Conservation (phyloP, 1,140 invertebrate species). For the Penaeus chinensis region DNA sequence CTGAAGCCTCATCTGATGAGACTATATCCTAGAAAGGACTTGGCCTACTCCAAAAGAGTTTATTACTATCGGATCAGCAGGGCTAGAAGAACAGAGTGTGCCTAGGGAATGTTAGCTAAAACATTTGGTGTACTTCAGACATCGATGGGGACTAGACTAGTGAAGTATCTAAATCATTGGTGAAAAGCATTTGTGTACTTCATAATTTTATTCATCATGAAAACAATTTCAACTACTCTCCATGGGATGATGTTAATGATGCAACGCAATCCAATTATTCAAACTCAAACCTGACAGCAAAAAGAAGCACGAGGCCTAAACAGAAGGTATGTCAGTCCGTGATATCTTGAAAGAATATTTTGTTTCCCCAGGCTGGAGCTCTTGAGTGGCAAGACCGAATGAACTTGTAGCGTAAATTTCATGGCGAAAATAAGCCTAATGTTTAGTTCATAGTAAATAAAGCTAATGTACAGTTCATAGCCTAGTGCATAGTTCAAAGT, state of each 20-base stretch:
- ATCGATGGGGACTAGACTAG: background rate
- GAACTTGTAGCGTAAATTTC: too few relatives aligned
- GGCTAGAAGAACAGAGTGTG: constrained; percentile 28
- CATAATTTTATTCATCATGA: background rate
- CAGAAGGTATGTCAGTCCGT: too few relatives aligned
- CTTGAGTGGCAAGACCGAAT: too few relatives aligned
- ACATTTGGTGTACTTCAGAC: constrained; percentile 12
- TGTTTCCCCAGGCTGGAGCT: too few relatives aligned
- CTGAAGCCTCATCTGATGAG: constrained; percentile 38
- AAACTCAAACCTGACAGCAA: background rate
- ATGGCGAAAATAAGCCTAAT: too few relatives aligned
- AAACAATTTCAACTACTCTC: too few relatives aligned
- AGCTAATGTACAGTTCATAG: too few relatives aligned
- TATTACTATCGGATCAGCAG: constrained; percentile 31
- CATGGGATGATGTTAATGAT: background rate
- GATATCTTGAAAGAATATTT: too few relatives aligned
- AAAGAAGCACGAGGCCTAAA: too few relatives aligned
- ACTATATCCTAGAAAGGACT: constrained; percentile 32
- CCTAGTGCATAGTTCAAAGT: too few relatives aligned
- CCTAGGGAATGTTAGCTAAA: constrained; percentile 42
- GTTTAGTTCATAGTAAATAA: too few relatives aligned
- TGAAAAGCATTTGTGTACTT: background rate
- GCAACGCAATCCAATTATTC: background rate
- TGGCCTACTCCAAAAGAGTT: constrained; percentile 40
- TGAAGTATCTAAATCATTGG: background rate